Percentiles rank a stretch among this genome's conserved stretches.
Evolutionary conservation across 2,888 invertebrate genomes (phyloP).

Genomic region (Atherix ibis): DNA sequence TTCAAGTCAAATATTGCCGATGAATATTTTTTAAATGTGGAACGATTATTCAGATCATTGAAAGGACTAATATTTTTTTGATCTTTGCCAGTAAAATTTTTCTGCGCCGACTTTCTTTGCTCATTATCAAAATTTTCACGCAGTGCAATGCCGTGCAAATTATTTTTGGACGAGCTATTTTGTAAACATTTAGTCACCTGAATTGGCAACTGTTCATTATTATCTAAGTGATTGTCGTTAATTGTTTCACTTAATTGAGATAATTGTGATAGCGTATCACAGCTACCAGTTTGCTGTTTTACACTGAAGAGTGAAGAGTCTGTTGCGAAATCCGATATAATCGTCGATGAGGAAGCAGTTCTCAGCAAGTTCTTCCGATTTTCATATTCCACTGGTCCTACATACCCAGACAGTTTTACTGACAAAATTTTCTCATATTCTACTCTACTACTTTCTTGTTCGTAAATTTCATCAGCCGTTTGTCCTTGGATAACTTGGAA

Average conservation of each 20-base stretch:
- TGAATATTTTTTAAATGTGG: constrained; percentile 1
- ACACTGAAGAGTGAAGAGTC: constrained; percentile 19
- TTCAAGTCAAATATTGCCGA: constrained; percentile 7
- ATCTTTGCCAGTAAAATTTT: constrained; percentile 29
- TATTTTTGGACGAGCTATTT: constrained; percentile 30
- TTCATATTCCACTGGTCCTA: constrained; percentile 27
- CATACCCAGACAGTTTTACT: constrained; percentile 22
- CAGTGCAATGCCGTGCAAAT: constrained; percentile 22
- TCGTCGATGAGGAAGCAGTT: constrained; percentile 7
- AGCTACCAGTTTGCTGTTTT: too few species aligned
- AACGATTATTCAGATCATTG: constrained; percentile 8
- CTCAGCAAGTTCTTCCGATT: constrained; percentile 17
- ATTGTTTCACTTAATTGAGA: constrained; percentile 4
- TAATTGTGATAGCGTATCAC: constrained; percentile 3
- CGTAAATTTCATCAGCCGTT: constrained; percentile 43
- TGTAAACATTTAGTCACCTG: constrained; percentile 20
- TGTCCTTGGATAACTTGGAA: constrained; percentile 48
- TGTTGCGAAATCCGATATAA: constrained; percentile 21
- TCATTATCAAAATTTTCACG: constrained; percentile 29
- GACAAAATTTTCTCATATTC: constrained; percentile 18
- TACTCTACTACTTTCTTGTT: constrained; percentile 22
- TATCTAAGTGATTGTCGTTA: constrained; percentile 1
- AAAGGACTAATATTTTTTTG: constrained; percentile 29
- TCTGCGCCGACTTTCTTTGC: constrained; percentile 24
- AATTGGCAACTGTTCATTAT: constrained; percentile 12